A percentile compares a stretch with the other conserved stretches of the same genome.
These are phyloP conservation scores for Eupithecia tripunctaria DNA, from an alignment of 2,888 invertebrate genomes.

Conservation along the genomic window DNA sequence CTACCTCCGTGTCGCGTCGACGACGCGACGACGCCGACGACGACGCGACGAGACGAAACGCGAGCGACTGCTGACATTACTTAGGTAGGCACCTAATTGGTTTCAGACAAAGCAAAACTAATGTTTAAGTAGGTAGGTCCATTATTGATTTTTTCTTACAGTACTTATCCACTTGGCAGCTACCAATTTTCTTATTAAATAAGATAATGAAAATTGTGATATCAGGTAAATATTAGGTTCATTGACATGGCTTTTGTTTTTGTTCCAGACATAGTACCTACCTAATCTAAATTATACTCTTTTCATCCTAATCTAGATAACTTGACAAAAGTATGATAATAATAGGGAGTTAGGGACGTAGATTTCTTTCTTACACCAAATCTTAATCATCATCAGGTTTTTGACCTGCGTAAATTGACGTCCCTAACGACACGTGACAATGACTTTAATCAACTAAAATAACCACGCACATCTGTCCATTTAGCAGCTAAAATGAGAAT, in stretches of 20 bases:
- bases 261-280: background rate
- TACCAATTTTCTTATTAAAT: background rate
- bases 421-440: background rate
- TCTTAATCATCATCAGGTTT: slow-evolving; percentile 1
- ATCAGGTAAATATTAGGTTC: background rate
- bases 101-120: background rate
- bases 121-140: background rate
- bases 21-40: background rate
- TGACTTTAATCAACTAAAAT: slow-evolving; percentile 3
- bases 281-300: background rate
- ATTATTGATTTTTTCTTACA: background rate
- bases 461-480: background rate
- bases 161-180: background rate
- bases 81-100: no score
- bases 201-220: slow-evolving; percentile 1
- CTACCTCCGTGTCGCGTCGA: background rate
- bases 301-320: background rate
- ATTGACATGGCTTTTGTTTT: background rate
- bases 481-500: background rate
- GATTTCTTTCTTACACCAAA: background rate
- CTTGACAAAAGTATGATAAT: background rate
- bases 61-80: no score
- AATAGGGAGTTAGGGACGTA: no score
- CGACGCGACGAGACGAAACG: no score
- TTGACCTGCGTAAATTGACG: background rate